These are phyloP conservation scores for Eurosta solidaginis DNA, from an alignment of 1,140 invertebrate species.

Conservation along the genomic window DNA sequence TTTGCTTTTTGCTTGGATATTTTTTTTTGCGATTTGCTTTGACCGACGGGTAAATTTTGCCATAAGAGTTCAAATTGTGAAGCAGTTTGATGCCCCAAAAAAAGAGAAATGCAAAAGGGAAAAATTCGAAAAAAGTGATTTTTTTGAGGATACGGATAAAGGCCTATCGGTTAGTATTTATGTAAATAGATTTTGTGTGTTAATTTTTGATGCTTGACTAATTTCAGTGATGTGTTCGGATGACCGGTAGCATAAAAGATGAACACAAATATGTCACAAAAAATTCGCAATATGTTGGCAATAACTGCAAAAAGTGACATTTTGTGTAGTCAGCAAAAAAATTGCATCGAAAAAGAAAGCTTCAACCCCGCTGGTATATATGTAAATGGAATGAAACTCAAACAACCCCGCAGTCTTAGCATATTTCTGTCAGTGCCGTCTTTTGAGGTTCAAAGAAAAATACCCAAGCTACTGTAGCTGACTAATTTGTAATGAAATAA, in stretches of 20 bases:
- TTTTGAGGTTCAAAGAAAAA: background rate
- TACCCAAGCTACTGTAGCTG: background rate
- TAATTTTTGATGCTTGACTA: background rate
- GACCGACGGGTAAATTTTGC: background rate
- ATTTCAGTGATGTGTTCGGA: background rate
- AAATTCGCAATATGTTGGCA: conserved; percentile 5
- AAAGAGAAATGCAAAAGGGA: background rate
- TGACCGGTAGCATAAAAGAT: background rate
- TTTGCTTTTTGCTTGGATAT: background rate
- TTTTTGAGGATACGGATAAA: background rate
- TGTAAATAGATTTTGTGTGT: background rate
- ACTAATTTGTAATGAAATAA: conserved; percentile 1
- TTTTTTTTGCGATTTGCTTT: too few species aligned
- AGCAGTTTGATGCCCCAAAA: background rate
- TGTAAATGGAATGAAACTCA: background rate
- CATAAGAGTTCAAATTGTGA: background rate
- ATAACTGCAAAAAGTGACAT: conserved; percentile 11
- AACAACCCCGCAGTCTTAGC: background rate
- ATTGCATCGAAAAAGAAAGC: background rate
- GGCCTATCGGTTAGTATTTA: background rate
- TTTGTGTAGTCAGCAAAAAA: background rate
- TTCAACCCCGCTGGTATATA: background rate
- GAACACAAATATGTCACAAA: background rate
- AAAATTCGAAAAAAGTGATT: background rate
- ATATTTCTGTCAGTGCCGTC: background rate